Evolutionary conservation across 1,140 invertebrate species (phyloP).

Genomic region (Drosophila bifasciata): DNA sequence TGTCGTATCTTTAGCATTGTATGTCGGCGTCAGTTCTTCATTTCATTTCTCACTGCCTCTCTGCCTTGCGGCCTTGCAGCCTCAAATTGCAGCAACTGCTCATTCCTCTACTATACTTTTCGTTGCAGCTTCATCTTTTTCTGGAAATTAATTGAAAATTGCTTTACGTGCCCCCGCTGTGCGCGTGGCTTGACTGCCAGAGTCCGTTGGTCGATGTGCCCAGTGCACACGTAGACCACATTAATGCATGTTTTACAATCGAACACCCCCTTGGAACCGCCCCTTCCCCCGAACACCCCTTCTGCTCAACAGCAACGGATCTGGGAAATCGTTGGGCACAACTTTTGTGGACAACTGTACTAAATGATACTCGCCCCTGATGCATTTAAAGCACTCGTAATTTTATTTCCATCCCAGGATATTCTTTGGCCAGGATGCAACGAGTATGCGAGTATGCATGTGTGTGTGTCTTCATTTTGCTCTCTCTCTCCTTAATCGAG

Average conservation of each 20-base stretch:
- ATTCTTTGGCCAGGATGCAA: conserved; percentile 26
- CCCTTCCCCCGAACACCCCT: conserved; percentile 45
- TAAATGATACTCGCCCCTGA: conserved; percentile 52
- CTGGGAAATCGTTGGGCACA: not conserved
- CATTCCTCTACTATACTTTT: conserved; percentile 17
- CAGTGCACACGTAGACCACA: conserved; percentile 61
- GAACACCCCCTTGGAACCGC: conserved; percentile 54
- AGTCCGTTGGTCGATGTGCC: not conserved
- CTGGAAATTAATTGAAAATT: conserved; percentile 73
- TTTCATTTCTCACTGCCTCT: conserved; percentile 28
- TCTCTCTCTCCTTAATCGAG: too few relatives aligned
- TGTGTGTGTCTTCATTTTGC: not conserved
- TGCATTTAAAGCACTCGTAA: conserved; percentile 53
- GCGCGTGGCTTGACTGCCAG: not conserved
- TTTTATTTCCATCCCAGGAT: conserved; percentile 36
- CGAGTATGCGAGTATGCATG: not conserved
- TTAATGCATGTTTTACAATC: conserved; percentile 73
- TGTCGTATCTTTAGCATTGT: conserved; percentile 49
- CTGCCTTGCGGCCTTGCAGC: not conserved
- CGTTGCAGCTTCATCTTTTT: conserved; percentile 29
- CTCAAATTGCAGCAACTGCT: too few relatives aligned
- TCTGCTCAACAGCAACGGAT: not conserved
- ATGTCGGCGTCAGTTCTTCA: conserved; percentile 63
- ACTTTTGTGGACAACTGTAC: conserved; percentile 54
- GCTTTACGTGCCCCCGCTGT: conserved; percentile 26